A percentile compares a stretch with the other conserved stretches of the same genome.
Evolutionary conservation across 2,888 invertebrate genomes (phyloP).

Genomic region (Nomada hirtipes): DNA sequence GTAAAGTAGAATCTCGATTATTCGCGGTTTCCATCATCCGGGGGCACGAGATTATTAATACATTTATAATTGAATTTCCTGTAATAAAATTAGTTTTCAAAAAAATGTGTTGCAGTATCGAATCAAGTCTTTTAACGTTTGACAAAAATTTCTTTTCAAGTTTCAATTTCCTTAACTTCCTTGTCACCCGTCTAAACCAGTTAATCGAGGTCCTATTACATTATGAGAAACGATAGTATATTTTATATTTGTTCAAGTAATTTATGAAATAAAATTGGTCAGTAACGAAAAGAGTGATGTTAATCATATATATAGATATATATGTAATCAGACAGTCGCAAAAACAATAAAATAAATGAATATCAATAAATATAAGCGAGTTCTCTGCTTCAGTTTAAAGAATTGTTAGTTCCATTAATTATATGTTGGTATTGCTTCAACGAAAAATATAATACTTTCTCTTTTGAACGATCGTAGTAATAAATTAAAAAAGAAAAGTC

Average conservation of each 20-base stretch:
- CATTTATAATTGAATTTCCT: too few species aligned
- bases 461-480: background rate
- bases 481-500: background rate
- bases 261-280: slow-evolving; percentile 9
- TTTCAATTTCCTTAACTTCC: too few species aligned
- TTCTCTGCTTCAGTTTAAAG: slow-evolving; percentile 16
- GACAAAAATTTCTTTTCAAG: too few species aligned
- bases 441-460: slow-evolving; percentile 15
- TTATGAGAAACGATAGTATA: slow-evolving; percentile 4
- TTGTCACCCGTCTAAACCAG: too few species aligned
- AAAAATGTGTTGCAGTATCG: too few species aligned
- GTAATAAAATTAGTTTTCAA: too few species aligned
- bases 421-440: background rate
- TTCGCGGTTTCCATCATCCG: too few species aligned
- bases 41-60: too few species aligned
- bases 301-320: slow-evolving; percentile 25
- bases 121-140: too few species aligned
- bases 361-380: slow-evolving; percentile 41
- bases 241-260: slow-evolving; percentile 9
- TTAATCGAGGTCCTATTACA: too few species aligned
- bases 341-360: slow-evolving; percentile 44
- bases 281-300: slow-evolving; percentile 18
- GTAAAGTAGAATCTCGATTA: background rate
- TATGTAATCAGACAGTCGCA: slow-evolving; percentile 35
- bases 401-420: slow-evolving; percentile 3